A percentile compares a stretch with the other conserved stretches of the same genome.
phyloP scores from a whole-genome alignment of 2,888 invertebrate species.

The Macrophya annulata region DNA sequence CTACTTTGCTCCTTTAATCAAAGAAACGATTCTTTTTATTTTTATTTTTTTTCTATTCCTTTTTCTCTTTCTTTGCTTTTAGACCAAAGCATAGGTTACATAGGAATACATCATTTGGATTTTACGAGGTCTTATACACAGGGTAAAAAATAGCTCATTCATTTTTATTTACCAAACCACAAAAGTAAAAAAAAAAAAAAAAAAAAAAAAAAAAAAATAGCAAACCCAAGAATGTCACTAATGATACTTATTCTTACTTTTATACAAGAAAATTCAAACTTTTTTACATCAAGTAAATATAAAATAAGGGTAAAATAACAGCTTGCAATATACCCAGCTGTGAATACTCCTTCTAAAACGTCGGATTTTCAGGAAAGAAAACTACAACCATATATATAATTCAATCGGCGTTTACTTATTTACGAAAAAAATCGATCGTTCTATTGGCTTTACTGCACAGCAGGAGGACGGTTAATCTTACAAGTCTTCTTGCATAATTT shows the following conservation, averaged over 20 bases:
- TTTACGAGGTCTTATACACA: neutral
- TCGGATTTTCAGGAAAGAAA: neutral
- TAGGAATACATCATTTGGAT: neutral
- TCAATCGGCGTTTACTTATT: neutral
- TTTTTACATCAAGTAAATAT: too few relatives aligned
- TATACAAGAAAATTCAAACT: too few relatives aligned
- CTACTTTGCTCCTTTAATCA: slow-evolving; percentile 89
- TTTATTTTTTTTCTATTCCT: neutral
- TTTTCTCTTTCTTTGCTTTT: neutral
- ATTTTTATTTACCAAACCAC: too few relatives aligned
- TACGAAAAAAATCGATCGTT: neutral
- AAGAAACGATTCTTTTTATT: slow-evolving; percentile 25
- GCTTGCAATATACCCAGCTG: too few relatives aligned
- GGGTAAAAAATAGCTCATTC: neutral
- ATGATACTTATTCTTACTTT: too few relatives aligned
- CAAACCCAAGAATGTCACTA: neutral
- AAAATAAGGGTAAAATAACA: neutral
- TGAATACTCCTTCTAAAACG: neutral
- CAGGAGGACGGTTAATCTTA: neutral
- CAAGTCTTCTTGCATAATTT: neutral
- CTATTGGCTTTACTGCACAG: neutral
- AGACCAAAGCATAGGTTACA: neutral
- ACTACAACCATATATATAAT: neutral
- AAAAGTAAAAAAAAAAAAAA: too few relatives aligned
- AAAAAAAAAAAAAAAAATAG: too few relatives aligned